A percentile compares a stretch with the other conserved stretches of the same genome.
Evolutionary conservation across 1,140 invertebrate genomes (phyloP).

Genomic region (Drosophila pallidifrons): DNA sequence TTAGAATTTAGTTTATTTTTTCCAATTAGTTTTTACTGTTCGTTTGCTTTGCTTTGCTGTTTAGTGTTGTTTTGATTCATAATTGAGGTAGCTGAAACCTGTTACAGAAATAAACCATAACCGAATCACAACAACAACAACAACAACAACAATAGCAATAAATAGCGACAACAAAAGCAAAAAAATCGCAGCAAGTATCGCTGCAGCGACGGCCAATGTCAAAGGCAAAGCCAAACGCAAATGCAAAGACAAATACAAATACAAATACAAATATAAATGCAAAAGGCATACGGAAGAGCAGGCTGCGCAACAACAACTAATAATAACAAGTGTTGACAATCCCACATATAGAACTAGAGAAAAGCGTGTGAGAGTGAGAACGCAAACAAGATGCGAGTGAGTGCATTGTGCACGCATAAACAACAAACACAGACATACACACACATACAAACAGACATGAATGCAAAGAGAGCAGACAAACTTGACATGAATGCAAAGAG

Average conservation of each 20-base stretch:
- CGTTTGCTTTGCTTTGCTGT: conserved; percentile 25
- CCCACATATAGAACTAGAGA: conserved; percentile 5
- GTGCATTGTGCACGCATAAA: neutral
- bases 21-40: neutral
- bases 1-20: conserved; percentile 14
- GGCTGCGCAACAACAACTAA: conserved; percentile 28
- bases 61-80: conserved; percentile 44
- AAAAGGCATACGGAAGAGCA: conserved; percentile 50
- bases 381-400: neutral
- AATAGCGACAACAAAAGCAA: conserved; percentile 29
- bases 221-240: conserved; percentile 46
- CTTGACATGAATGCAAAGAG: too few relatives aligned
- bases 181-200: conserved; percentile 8
- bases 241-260: conserved; percentile 25
- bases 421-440: neutral
- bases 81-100: conserved; percentile 50
- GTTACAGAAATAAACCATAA: conserved; percentile 68
- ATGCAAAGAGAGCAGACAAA: neutral
- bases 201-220: conserved; percentile 33
- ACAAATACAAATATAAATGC: conserved; percentile 32
- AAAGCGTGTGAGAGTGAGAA: neutral
- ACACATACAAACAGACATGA: neutral
- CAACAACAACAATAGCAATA: conserved; percentile 29
- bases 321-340: conserved; percentile 47
- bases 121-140: conserved; percentile 38